Base-by-base conservation (phyloP, 2,797 vertebrate species). In the Tympanoctomys barrerae region DNA sequence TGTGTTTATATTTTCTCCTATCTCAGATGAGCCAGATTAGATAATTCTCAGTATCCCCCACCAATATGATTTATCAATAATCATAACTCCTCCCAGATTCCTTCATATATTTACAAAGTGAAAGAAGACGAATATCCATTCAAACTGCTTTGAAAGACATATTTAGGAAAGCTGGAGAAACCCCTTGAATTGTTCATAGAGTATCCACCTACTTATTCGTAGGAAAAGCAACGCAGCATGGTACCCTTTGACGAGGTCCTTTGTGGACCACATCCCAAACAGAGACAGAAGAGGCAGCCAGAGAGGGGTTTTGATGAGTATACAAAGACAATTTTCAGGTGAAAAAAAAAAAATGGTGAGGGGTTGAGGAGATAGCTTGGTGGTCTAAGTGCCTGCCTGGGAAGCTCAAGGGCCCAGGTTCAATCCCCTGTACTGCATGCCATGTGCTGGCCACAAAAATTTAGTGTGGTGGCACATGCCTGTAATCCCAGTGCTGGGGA, bases 131-230 rank as follows among this genome's bases (percentile, higher is more conserved):
- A 39, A 26, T 57, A 85, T 33, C 26, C 49, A 91, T 31, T 91
- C 31, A 39, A 96, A 96, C 57, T 83, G 28, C 39, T 33, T 94
- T 57, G 82, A 90, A 91, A 71, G 16, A 52, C 49, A 66, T 78
- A 18, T 62, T 92, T 36, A 52, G 94, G 24, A 78, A 88, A 36
- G 87, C 75, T 13, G 26, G 21, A 31, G 7, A 61, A 87, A 84
- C 28, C 31, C 75, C 42, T 90, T 62, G 59, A 87, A 80, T 16
- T 54, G 5, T 62, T 59, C 52, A 90, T n/a, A 31, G 54, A 54
- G 66, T 10, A 36, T 46, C 31, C 73, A 66, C 33, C 31, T 79
- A 54, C 1, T 42, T 42, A 33, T 0, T 13, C 42, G 2, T 18
- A 88, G 33, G 26, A 73, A 71, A 9, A 71, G 26, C 59, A 85